These are phyloP conservation scores for Aleadryas rufinucha DNA, from an alignment of 2,113 vertebrate species.

Conservation along the genomic window DNA sequence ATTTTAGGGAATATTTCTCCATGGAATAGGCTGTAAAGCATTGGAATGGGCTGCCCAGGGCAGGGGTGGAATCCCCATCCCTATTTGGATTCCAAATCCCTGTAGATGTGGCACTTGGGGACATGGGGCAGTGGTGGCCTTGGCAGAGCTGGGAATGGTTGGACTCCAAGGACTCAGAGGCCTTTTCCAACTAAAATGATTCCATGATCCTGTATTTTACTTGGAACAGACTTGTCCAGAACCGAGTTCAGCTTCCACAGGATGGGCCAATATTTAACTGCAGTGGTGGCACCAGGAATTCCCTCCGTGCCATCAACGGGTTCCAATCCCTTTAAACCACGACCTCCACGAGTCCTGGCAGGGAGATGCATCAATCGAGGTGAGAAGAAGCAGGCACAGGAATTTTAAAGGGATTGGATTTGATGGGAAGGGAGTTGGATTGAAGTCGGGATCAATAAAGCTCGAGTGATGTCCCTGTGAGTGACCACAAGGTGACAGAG, in stretches of 20 bases:
- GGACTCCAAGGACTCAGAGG: neutral
- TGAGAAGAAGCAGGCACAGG: neutral
- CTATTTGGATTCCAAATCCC: neutral
- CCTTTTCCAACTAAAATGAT: neutral
- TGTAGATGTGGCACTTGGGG: neutral
- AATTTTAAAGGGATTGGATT: neutral
- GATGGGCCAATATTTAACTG: neutral
- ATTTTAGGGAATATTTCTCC: accelerated
- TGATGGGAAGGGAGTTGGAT: neutral
- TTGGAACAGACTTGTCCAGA: neutral
- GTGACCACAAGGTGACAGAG: neutral
- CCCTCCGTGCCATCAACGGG: neutral
- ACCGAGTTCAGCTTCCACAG: neutral
- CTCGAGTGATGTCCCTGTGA: accelerated
- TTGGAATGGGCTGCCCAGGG: neutral
- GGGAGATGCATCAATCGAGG: neutral
- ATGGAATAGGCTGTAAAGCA: accelerated
- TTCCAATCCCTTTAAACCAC: neutral
- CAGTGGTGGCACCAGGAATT: neutral
- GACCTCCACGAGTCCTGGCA: neutral
- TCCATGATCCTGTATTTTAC: neutral
- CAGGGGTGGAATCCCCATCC: accelerated
- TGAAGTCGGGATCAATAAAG: neutral
- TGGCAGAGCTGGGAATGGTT: neutral
- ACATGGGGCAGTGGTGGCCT: neutral